A percentile compares a stretch with the other conserved stretches of the same genome.
These are phyloP conservation scores for Busseola fusca DNA, from an alignment of 2,888 invertebrate species.

Conservation along the genomic window DNA sequence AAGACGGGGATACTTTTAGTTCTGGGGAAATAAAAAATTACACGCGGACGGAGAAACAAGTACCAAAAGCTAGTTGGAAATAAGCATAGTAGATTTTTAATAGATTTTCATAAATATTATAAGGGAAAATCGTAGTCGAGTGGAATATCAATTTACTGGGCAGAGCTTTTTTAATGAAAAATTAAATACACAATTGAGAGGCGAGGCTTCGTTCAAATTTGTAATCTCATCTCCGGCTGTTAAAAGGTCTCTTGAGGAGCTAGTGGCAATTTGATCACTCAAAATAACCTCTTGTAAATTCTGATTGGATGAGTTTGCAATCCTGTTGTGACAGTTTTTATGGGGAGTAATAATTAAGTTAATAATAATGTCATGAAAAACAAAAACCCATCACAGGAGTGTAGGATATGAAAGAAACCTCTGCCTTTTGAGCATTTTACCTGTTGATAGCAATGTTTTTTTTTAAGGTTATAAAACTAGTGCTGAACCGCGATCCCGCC, in stretches of 20 bases:
- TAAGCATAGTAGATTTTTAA: slow-evolving; percentile 14
- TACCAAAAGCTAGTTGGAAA: background rate
- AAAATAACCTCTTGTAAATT: background rate
- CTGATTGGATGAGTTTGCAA: slow-evolving; percentile 6
- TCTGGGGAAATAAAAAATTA: slow-evolving; percentile 4
- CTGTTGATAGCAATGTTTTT: too few species aligned
- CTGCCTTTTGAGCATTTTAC: too few species aligned
- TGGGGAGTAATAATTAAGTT: background rate
- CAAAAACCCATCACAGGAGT: too few species aligned
- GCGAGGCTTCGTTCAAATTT: slow-evolving; percentile 12
- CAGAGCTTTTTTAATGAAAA: slow-evolving; percentile 23
- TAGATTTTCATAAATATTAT: background rate
- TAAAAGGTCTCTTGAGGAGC: slow-evolving; percentile 17
- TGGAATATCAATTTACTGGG: slow-evolving; percentile 28
- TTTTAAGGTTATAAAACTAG: too few species aligned
- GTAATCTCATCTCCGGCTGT: slow-evolving; percentile 30
- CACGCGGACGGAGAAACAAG: background rate
- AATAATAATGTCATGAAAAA: background rate
- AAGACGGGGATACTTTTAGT: background rate
- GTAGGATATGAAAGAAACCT: background rate
- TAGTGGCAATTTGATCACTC: slow-evolving; percentile 7
- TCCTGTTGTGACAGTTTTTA: slow-evolving; percentile 1
- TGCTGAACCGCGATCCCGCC: too few species aligned
- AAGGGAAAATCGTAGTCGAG: background rate
- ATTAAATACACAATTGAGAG: slow-evolving; percentile 3